Evolutionary conservation across 2,797 vertebrate genomes (phyloP), one percentile per base, ranked within the genome.

Genomic region (Oreochromis mossambicus): DNA sequence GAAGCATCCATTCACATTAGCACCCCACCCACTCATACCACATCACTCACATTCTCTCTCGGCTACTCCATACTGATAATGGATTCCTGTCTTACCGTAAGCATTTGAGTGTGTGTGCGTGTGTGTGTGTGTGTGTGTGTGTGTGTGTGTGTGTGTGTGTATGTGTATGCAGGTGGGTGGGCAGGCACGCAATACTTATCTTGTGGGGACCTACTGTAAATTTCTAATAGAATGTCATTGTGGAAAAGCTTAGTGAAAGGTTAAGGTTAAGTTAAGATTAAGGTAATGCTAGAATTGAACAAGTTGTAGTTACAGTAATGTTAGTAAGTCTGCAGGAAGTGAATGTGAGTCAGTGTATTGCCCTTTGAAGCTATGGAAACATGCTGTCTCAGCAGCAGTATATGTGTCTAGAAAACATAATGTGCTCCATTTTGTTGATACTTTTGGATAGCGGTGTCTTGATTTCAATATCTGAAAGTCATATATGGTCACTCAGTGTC

Each of bases 1-100:
- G 91, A 93, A 83, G 88, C 91, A 95, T 95, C 91, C 88, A 94
- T 94, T 94, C 93, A 92, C 90, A 94, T 94, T 93, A 94, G 88
- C 87, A 88, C 83, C 87, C 80, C 87, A 85, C 90, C 86, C 87
- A 91, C 86, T 92, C 87, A 77, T 19, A 70, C 81, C 88, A 86
- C 94, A 94, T 94, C 93, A 88, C 90, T 95, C 88, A 92, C 77
- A 26, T 78, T 83, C 84, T 88, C 83, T 87, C 89, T 84, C 79
- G 63, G 79, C 83, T 85, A 83, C 88, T 89, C 77, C 68, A 76
- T 83, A 88, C 63, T 88, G 77, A 83, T 92, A 93, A 93, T 92
- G 92, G 90, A 91, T 90, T 88, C 88, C 87, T 84, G 84, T 84
- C 84, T 93, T 91, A 93, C 87, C 75, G 79, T 89, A 90, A 90